Conservation (phyloP, 2,888 invertebrate genomes). For the Prenolepis imparis region DNA sequence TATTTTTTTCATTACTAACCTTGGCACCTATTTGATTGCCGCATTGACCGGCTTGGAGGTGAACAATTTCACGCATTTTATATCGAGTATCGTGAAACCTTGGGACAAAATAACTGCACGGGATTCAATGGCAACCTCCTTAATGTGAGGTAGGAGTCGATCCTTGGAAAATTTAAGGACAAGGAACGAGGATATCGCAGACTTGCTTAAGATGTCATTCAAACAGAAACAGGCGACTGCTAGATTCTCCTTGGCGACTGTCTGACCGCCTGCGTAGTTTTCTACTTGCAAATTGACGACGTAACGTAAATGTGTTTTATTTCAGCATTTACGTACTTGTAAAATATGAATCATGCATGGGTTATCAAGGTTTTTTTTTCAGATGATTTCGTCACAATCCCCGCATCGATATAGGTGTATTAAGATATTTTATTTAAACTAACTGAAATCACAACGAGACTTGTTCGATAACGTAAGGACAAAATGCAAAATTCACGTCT, state of each 20-base stretch:
- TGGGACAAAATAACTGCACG: not conserved
- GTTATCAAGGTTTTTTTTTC: not conserved
- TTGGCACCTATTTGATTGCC: slow-evolving; percentile 94
- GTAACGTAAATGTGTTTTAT: not conserved
- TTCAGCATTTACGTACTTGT: not conserved
- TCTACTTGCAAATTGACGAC: slow-evolving; percentile 5
- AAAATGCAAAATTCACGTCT: slow-evolving; percentile 49
- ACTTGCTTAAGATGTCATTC: slow-evolving; percentile 53
- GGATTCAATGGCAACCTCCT: not conserved
- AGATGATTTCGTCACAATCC: not conserved
- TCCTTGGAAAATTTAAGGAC: slow-evolving; percentile 29
- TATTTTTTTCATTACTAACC: slow-evolving; percentile 86
- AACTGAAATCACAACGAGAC: slow-evolving; percentile 44
- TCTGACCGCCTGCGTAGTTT: not conserved
- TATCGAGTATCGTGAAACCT: not conserved
- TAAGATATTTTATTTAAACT: slow-evolving; percentile 52
- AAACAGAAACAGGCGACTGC: slow-evolving; percentile 69
- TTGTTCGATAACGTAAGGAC: slow-evolving; percentile 12
- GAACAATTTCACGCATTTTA: slow-evolving; percentile 93
- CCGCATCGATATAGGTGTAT: slow-evolving; percentile 15
- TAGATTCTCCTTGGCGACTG: slow-evolving; percentile 61
- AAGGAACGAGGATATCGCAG: slow-evolving; percentile 13
- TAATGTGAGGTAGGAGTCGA: not conserved
- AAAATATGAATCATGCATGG: slow-evolving; percentile 16
- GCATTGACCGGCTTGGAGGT: slow-evolving; percentile 94